Conservation (phyloP, 2,113 vertebrate species). For the Isurus oxyrinchus region DNA sequence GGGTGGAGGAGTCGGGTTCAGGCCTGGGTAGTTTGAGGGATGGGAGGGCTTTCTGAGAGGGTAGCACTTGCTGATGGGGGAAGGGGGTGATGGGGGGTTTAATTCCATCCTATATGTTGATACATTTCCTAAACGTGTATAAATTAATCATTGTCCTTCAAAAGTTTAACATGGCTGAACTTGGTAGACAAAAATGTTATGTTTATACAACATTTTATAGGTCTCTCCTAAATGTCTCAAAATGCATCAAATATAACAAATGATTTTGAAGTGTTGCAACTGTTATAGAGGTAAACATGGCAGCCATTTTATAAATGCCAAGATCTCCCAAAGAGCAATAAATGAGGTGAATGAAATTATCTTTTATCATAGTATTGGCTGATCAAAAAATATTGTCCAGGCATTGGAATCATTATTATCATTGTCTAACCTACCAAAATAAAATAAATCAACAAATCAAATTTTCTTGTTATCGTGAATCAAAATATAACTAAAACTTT, state of each 20-base stretch:
- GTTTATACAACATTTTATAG: not conserved
- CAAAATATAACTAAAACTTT: not conserved
- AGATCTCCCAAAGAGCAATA: not conserved
- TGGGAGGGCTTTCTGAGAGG: too few species aligned
- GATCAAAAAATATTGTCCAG: not conserved
- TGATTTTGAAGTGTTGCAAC: not conserved
- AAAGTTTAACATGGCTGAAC: not conserved
- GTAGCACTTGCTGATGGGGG: too few species aligned
- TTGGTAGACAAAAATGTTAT: not conserved
- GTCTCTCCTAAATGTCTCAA: not conserved
- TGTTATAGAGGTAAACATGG: not conserved
- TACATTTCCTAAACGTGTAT: not conserved
- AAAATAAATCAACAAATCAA: constrained; percentile 1
- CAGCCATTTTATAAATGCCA: not conserved
- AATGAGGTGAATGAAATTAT: not conserved
- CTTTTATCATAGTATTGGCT: not conserved
- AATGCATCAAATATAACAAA: not conserved
- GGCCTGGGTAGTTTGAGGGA: too few species aligned
- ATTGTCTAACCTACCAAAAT: not conserved
- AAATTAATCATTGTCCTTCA: not conserved
- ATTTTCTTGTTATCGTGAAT: not conserved
- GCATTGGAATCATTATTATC: not conserved
- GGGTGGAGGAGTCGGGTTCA: too few species aligned
- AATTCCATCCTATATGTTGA: not conserved
- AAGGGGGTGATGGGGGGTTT: too few species aligned